Evolutionary conservation across 1,140 invertebrate genomes (phyloP), one percentile per base, ranked within the genome.

Genomic region (Mesaphorura yosii): DNA sequence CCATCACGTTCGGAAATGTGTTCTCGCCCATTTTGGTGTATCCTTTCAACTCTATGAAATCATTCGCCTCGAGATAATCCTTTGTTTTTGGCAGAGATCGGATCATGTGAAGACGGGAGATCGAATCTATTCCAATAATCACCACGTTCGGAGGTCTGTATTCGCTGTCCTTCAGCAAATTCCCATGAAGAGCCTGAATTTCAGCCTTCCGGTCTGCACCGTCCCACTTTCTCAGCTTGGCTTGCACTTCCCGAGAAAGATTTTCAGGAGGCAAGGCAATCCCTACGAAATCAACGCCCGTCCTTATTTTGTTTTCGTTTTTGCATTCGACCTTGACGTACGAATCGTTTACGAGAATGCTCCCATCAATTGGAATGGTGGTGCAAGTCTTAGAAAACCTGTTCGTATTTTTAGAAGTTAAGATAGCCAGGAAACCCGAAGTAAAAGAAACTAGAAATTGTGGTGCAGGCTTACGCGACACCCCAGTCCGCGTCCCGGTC

Each of bases 61-160:
- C 52, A 40, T 59, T 53, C 17, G 29, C 26, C 3, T 50, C 3
- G 10, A 76, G 63, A 46, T 67, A 71, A 1, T 57, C 34, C 14
- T 65, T 52, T 0, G 74, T 75, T 51, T 63, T 60, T 3, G 68
- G 71, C 62, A 77, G 65, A 23, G 74, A 72, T 1, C 76, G 68
- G 1, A 69, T 66, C 55, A 73, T 70, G 60, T 76, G 75, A 15
- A 73, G 57, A 22, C 73, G 63, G 2, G 76, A 77, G 4, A 76
- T 68, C 0, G 75, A 72, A 58, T 77, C 75, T 1, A 76, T 64
- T 3, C 74, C 75, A 25, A 75, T 53, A 53, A 76, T 68, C 2
- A 75, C 42, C 41, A 60, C 40, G 34, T 40, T 60, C 17, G 54
- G 53, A n/a, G 58, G 58, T 10, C n/a, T 15, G n/a, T n/a, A n/a